Percentiles rank a stretch among this genome's conserved stretches.
Conservation (phyloP, 1,140 invertebrate genomes). For the Goniozus legneri region DNA sequence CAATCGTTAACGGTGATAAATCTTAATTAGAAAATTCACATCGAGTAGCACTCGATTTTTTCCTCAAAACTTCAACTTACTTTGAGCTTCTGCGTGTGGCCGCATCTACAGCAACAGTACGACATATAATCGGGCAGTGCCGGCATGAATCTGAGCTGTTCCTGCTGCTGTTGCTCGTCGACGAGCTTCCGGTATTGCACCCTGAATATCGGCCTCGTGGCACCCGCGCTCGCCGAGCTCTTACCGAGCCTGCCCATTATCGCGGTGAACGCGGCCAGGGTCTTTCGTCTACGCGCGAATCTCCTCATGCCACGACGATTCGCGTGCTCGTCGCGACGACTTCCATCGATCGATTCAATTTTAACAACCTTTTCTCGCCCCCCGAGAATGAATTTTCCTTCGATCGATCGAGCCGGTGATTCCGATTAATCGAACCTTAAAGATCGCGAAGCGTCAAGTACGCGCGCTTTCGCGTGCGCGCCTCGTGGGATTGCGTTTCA, state of each 20-base stretch:
- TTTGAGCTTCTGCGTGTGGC: slow-evolving; percentile 62
- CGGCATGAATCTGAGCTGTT: slow-evolving; percentile 49
- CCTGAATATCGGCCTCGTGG: slow-evolving; percentile 54
- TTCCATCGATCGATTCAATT: no score
- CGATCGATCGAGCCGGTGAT: no score
- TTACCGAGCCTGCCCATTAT: slow-evolving; percentile 57
- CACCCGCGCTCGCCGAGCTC: slow-evolving; percentile 42
- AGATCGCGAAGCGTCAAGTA: no score
- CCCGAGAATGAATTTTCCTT: no score
- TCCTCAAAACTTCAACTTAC: slow-evolving; percentile 42
- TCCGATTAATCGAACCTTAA: no score
- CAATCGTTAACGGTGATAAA: no score
- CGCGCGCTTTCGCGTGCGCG: no score
- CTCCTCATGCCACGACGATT: slow-evolving; percentile 47
- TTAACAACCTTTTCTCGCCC: no score
- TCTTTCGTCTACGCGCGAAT: slow-evolving; percentile 46
- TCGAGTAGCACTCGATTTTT: no score
- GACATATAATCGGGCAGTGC: slow-evolving; percentile 60
- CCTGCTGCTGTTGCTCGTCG: slow-evolving; percentile 55
- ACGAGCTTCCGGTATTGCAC: slow-evolving; percentile 62
- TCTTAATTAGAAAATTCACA: no score
- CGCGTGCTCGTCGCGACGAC: no score
- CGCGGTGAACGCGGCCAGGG: slow-evolving; percentile 45
- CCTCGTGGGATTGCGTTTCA: no score
- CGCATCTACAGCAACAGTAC: slow-evolving; percentile 64